A percentile compares a stretch with the other conserved stretches of the same genome.
These are phyloP conservation scores for Apotomis capreana DNA, from an alignment of 2,888 invertebrate genomes.

Conservation along the genomic window DNA sequence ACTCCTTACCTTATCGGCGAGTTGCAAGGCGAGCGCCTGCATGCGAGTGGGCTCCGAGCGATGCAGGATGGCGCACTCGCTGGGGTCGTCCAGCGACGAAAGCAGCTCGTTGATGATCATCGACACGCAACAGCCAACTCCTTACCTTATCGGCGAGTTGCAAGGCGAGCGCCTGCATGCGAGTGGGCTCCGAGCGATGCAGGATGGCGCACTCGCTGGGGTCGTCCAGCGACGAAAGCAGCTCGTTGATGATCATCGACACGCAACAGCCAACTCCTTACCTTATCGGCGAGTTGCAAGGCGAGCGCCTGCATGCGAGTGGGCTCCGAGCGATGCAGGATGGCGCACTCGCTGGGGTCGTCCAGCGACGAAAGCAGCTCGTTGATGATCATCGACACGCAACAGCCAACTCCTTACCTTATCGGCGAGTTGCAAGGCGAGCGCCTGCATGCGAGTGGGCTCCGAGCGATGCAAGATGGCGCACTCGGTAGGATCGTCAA, in stretches of 20 bases:
- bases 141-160: conserved; percentile 94
- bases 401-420: too few relatives aligned
- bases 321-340: conserved; percentile 99
- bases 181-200: conserved; percentile 98
- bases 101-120: conserved; percentile 96
- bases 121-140: too few relatives aligned
- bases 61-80: conserved; percentile 98
- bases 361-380: conserved; percentile 94
- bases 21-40: conserved; percentile 97
- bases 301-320: conserved; percentile 98
- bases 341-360: conserved; percentile 98
- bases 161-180: conserved; percentile 97
- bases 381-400: conserved; percentile 99
- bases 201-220: conserved; percentile 98
- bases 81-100: conserved; percentile 99
- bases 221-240: conserved; percentile 97
- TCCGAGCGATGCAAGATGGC: too few relatives aligned
- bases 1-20: conserved; percentile 93
- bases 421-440: too few relatives aligned
- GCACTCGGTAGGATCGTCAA: too few relatives aligned
- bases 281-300: too few relatives aligned
- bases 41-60: conserved; percentile 98
- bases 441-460: too few relatives aligned
- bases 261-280: too few relatives aligned
- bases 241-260: conserved; percentile 98